Evolutionary conservation across 2,888 invertebrate genomes (phyloP), one percentile per base, ranked within the genome.

Genomic region (Melinaea marsaeus): DNA sequence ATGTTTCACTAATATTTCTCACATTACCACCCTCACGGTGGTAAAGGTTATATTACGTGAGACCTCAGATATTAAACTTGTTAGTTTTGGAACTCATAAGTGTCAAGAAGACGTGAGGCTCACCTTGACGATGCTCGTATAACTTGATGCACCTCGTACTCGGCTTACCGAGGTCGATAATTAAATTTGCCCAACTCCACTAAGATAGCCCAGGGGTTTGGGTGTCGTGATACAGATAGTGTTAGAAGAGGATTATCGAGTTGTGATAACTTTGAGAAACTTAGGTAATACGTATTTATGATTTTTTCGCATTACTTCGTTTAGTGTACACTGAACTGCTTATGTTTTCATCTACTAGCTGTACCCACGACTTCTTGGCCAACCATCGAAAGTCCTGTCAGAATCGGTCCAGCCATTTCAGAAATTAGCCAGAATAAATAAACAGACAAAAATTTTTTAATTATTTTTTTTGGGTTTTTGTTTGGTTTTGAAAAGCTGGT

Each of bases 21-120:
- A 46, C 54, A 57, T 61, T 57, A 71, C 66, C 67, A 67, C 68
- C 62, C 67, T 69, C 66, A 69, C 69, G 67, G 63, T 64, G 62
- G 60, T 60, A 61, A 62, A 63, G 42, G 63, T 42, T 57, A 64
- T 66, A 63, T 70, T 66, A 64, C 57, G 65, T 65, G 70, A 67
- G 68, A 74, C 71, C 72, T 71, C 71, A 70, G 69, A 69, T 66
- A 70, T 68, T 65, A 63, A 72, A 71, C 66, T 71, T 73, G 63
- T 65, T 62, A 75, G 73, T 75, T 77, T 73, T 70, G 72, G 68
- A 76, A 76, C 75, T 79, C 72, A 72, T 75, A 79, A 75, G 75
- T 78, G 82, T 78, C 75, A 72, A 75, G 77, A 75, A 72, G 76
- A 77, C 72, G 75, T 72, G 75, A 65, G 75, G 76, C 56, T 64